phyloP scores from a whole-genome alignment of 2,888 invertebrate species.

The Anthrax anthrax region DNA sequence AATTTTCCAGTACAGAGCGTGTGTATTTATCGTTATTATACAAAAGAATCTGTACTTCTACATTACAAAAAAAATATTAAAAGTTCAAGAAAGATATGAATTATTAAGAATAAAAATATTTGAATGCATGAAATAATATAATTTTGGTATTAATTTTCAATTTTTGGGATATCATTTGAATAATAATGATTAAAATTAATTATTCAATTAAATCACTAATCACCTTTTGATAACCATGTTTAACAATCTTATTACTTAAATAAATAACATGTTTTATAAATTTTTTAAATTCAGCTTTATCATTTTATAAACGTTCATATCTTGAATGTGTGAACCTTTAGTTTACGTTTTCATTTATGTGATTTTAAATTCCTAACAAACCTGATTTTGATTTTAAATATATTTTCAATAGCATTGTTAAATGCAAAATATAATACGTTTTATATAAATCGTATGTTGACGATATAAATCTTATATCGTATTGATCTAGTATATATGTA shows the following conservation, averaged over 20 bases:
- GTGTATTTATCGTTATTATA: too few species aligned
- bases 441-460: constrained; percentile 58
- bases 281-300: constrained; percentile 30
- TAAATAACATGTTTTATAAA: constrained; percentile 30
- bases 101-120: too few species aligned
- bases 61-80: too few species aligned
- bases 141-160: not conserved
- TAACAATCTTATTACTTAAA: constrained; percentile 30
- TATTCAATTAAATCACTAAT: constrained; percentile 30
- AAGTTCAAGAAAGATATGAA: too few species aligned
- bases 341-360: too few species aligned
- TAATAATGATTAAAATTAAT: constrained; percentile 33
- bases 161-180: constrained; percentile 6
- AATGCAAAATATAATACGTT: constrained; percentile 57
- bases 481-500: too few species aligned
- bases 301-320: constrained; percentile 25
- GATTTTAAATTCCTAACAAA: constrained; percentile 26
- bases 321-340: constrained; percentile 28
- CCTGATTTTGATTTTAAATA: constrained; percentile 56
- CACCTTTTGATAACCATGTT: constrained; percentile 32
- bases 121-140: not conserved
- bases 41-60: too few species aligned
- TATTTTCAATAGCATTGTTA: constrained; percentile 52
- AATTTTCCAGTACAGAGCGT: too few species aligned
- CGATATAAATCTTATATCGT: constrained; percentile 59